phyloP scores from a whole-genome alignment of 37 sponge, comb jelly and placozoan species.

The Cladorhizidae sp. region DNA sequence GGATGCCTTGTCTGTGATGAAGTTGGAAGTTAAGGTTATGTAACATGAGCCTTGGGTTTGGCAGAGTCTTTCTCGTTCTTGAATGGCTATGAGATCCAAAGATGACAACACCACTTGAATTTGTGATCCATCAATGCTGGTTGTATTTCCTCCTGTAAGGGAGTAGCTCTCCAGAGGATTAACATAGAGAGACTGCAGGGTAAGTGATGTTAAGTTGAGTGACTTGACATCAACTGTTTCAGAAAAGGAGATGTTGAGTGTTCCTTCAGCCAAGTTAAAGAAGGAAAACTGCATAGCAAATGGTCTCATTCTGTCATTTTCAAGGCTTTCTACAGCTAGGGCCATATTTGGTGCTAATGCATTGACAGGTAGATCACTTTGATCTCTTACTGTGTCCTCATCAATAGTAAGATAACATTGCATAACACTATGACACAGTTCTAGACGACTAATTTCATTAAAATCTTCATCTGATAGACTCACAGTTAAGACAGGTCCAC shows the following conservation, averaged over 20 bases:
- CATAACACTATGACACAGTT: conserved; percentile 33
- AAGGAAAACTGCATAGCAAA: conserved; percentile 45
- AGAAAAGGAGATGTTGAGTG: conserved; percentile 63
- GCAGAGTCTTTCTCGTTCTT: conserved; percentile 61
- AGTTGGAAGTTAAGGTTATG: conserved; percentile 65
- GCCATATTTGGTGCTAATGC: conserved; percentile 8
- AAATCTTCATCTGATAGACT: conserved; percentile 72
- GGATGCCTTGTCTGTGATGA: conserved; percentile 72
- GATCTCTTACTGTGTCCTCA: conserved; percentile 62
- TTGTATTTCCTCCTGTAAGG: conserved; percentile 52
- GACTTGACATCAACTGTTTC: conserved; percentile 77
- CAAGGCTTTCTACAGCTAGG: neutral
- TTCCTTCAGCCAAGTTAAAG: conserved; percentile 69
- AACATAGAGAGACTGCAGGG: conserved; percentile 76
- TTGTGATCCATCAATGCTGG: conserved; percentile 34
- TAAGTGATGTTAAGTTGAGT: conserved; percentile 58
- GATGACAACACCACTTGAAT: conserved; percentile 49
- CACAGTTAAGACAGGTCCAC: conserved; percentile 54
- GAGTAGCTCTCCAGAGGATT: conserved; percentile 67
- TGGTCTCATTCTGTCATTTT: conserved; percentile 30
- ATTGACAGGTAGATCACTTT: conserved; percentile 55
- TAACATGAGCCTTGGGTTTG: conserved; percentile 77
- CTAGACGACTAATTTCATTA: conserved; percentile 63
- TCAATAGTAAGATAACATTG: conserved; percentile 62
- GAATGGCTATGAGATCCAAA: conserved; percentile 64